Conservation (phyloP, 1,140 invertebrate genomes). For the Ceratina japonica region DNA sequence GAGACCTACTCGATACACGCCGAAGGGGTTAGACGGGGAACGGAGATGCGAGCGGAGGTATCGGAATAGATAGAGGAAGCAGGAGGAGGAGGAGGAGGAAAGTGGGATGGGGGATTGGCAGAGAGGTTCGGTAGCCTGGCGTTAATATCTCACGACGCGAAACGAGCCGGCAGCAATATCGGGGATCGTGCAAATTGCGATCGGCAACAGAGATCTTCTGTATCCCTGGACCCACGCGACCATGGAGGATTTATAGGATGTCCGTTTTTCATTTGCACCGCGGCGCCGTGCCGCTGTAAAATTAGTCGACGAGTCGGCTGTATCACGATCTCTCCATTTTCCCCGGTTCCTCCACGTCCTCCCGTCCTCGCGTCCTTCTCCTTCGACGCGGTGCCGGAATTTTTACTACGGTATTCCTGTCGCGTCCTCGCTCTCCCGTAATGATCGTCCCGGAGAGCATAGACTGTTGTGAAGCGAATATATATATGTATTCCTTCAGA, state of each 20-base stretch:
- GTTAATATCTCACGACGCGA: conserved; percentile 61
- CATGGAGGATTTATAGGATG: conserved; percentile 42
- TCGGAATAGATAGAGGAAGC: neutral
- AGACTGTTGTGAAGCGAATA: neutral
- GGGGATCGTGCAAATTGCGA: conserved; percentile 64
- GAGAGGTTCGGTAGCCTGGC: conserved; percentile 34
- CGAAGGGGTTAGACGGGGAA: conserved; percentile 18
- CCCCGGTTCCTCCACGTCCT: neutral
- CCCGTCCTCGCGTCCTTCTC: too few relatives aligned
- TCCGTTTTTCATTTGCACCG: conserved; percentile 44
- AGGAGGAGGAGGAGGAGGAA: neutral
- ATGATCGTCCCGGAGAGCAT: neutral
- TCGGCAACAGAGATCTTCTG: conserved; percentile 60
- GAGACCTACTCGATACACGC: conserved; percentile 27
- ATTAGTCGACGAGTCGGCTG: conserved; percentile 32
- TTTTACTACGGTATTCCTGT: neutral
- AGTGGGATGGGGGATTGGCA: conserved; percentile 11
- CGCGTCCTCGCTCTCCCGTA: neutral
- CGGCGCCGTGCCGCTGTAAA: conserved; percentile 16
- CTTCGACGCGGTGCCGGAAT: neutral
- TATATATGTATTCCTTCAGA: too few relatives aligned
- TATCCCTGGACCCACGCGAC: conserved; percentile 40
- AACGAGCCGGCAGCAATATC: conserved; percentile 60
- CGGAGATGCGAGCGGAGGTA: conserved; percentile 22
- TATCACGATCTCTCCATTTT: conserved; percentile 25